Conservation (phyloP, 1,140 invertebrate species). For the Bombus fervidus region DNA sequence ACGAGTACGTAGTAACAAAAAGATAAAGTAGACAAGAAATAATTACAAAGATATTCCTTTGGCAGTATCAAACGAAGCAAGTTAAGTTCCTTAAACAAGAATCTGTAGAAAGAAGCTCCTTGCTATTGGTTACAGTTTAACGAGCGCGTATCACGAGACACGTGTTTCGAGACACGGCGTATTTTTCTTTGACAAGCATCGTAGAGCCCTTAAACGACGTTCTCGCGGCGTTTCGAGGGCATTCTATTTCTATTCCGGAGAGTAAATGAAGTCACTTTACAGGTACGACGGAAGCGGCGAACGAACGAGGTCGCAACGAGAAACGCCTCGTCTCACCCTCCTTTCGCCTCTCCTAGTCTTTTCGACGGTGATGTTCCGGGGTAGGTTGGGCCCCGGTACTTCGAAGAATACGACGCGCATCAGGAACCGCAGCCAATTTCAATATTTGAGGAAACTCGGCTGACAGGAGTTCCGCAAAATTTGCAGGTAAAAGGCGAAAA, state of each 20-base stretch:
- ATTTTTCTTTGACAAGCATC: slow-evolving; percentile 42
- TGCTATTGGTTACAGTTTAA: slow-evolving; percentile 12
- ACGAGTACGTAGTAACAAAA: background rate
- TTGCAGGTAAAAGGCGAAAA: slow-evolving; percentile 68
- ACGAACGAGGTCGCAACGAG: slow-evolving; percentile 46
- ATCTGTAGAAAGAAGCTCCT: background rate
- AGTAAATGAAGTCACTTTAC: slow-evolving; percentile 37
- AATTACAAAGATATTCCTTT: background rate
- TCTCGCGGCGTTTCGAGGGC: slow-evolving; percentile 9
- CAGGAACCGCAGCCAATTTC: slow-evolving; percentile 66
- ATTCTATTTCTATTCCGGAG: slow-evolving; percentile 1
- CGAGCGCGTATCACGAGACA: slow-evolving; percentile 14
- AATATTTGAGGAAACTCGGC: slow-evolving; percentile 71
- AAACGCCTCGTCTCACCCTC: slow-evolving; percentile 25
- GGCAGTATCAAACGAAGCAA: background rate
- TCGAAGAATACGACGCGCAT: slow-evolving; percentile 62
- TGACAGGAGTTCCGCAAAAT: slow-evolving; percentile 62
- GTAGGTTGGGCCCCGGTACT: background rate
- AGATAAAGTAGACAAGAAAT: background rate
- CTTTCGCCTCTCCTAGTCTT: background rate
- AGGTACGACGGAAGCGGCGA: slow-evolving; percentile 23
- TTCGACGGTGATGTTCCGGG: slow-evolving; percentile 31
- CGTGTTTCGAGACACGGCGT: slow-evolving; percentile 1
- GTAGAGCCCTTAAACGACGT: background rate
- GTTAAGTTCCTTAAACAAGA: background rate